Evolutionary conservation across 2,113 vertebrate genomes (phyloP), one percentile per base, ranked within the genome.

Genomic region (Hirundichthys speculiger): DNA sequence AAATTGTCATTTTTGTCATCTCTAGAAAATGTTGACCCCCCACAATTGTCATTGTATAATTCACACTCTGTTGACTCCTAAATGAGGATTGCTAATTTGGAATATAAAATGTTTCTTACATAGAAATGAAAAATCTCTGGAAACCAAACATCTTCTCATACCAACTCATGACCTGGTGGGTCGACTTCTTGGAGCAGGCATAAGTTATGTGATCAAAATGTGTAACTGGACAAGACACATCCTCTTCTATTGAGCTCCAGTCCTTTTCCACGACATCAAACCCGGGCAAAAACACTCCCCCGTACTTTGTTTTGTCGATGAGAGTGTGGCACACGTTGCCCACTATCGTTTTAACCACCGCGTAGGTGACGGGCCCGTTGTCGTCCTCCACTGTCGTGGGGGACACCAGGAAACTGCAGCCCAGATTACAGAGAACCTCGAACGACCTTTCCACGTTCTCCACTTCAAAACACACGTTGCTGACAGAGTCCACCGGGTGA

Each of bases 201-300:
- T 94, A 95, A 0, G 98, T 96, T 50, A 99, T 86, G 82, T 99
- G 98, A 67, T 99, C 98, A 1, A 98, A 94, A 34, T 95, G 94
- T 10, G 92, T 94, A 64, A 96, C 80, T 11, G 92, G 76, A 40
- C 90, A 88, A 1, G 66, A 64, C 2, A 2, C 0, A 41, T 61
- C 61, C 10, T 1, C 75, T 7, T 69, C 48, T 9, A 41, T 19
- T 53, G 5, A 12, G 52, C 56, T 61, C 64, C 16, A 22, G 65
- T 50, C 41, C 27, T 38, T 18, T 5, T 38, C 12, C 3, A 63
- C 65, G 4, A 24, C 40, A 13, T 73, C 63, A 73, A 99, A 98
- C 6, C 96, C 95, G 0, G 97, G 96, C 46, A 99, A 60, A 73
- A 98, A 98, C 6, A 45, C 48, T 0, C 95, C 96, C 0, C 0